Conservation (phyloP, 2,113 vertebrate species). For the Pagrus major region DNA sequence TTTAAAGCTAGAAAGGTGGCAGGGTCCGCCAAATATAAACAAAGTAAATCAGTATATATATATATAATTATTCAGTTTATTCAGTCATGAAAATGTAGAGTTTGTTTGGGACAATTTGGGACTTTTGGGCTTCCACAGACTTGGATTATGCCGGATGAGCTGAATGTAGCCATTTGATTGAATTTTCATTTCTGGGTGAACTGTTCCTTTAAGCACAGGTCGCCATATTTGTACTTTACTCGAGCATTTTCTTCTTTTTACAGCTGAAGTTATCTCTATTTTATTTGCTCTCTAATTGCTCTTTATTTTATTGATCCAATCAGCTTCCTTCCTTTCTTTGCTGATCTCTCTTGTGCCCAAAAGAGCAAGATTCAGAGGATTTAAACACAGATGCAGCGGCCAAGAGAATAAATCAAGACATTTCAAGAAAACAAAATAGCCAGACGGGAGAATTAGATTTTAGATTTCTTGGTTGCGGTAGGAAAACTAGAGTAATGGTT, state of each 20-base stretch:
- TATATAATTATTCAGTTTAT: no score
- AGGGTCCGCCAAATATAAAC: no score
- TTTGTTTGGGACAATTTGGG: no score
- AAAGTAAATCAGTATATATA: no score
- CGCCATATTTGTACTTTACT: background rate
- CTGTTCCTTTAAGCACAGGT: no score
- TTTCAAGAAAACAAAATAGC: background rate
- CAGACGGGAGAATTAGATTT: background rate
- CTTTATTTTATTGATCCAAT: background rate
- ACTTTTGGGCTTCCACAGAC: no score
- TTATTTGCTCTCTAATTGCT: background rate
- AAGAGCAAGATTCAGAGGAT: background rate
- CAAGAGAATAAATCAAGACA: background rate
- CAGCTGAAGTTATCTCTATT: background rate
- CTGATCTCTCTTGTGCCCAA: background rate
- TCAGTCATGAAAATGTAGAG: no score
- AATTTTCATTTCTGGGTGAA: no score
- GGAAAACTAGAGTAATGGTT: constrained; percentile 1
- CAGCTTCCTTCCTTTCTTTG: background rate
- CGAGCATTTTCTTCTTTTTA: background rate
- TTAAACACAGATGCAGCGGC: background rate
- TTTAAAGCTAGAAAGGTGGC: no score
- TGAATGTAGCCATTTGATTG: no score
- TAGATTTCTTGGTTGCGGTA: background rate
- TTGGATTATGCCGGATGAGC: no score